These are phyloP conservation scores for Chironomus tepperi DNA, from an alignment of 1,140 invertebrate species.

Conservation along the genomic window DNA sequence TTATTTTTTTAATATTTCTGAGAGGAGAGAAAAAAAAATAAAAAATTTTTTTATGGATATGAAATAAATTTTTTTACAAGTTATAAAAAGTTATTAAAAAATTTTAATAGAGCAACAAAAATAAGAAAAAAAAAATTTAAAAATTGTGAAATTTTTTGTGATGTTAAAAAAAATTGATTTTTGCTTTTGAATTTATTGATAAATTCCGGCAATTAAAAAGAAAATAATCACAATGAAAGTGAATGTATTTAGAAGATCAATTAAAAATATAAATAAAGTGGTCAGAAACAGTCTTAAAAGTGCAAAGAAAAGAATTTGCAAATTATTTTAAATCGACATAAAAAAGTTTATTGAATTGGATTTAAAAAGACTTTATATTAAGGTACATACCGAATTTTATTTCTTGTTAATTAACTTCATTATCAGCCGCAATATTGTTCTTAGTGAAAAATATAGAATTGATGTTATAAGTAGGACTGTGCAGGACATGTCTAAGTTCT, in stretches of 20 bases:
- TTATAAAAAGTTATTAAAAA: not conserved
- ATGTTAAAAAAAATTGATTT: too few relatives aligned
- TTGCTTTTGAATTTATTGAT: too few relatives aligned
- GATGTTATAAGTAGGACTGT: too few relatives aligned
- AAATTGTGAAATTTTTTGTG: not conserved
- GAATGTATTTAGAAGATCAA: not conserved
- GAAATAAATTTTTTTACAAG: too few relatives aligned
- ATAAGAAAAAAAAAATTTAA: not conserved
- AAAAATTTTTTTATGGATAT: too few relatives aligned
- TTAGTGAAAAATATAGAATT: too few relatives aligned
- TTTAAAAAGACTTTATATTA: too few relatives aligned
- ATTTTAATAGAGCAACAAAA: not conserved
- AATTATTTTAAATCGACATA: not conserved
- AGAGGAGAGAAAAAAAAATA: not conserved
- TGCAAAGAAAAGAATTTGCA: not conserved
- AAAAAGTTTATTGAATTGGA: not conserved
- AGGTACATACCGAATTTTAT: too few relatives aligned
- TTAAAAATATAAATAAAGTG: not conserved
- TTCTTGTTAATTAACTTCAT: too few relatives aligned
- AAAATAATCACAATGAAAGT: conserved; percentile 11
- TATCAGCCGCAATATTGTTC: too few relatives aligned
- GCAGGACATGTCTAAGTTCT: too few relatives aligned
- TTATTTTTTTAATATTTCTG: not conserved
- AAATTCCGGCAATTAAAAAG: not conserved
- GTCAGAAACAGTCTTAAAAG: conserved; percentile 5